phyloP scores from a whole-genome alignment of 2,113 vertebrate genomes.

The Elachura formosa region DNA sequence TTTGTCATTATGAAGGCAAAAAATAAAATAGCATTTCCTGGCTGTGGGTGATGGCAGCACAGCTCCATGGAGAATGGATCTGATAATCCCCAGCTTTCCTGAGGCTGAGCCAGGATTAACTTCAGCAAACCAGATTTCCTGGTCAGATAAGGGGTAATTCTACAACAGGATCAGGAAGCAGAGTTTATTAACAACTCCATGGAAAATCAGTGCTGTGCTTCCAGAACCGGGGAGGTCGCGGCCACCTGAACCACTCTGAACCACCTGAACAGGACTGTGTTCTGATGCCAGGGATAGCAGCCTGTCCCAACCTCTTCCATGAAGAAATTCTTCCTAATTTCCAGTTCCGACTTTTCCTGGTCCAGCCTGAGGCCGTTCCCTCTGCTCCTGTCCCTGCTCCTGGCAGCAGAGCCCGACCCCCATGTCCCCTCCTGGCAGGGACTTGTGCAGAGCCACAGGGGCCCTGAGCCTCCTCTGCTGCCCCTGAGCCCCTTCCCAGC shows the following conservation, averaged over 20 bases:
- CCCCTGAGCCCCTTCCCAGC: no score
- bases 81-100: neutral
- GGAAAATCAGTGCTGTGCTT: neutral
- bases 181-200: neutral
- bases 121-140: neutral
- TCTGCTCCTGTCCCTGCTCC: neutral
- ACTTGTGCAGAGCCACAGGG: neutral
- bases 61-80: neutral
- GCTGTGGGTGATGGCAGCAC: neutral
- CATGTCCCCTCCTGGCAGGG: neutral
- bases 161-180: neutral
- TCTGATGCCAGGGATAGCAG: no score
- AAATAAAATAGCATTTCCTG: neutral
- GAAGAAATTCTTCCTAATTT: neutral
- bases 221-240: neutral
- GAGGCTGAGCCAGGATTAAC: neutral
- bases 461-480: neutral
- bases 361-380: neutral
- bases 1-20: neutral
- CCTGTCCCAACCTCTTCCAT: neutral
- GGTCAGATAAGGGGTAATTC: neutral
- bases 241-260: neutral
- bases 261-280: no score
- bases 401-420: neutral
- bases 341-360: rapidly evolving